These are phyloP conservation scores for Stramonita haemastoma DNA, from an alignment of 2,888 invertebrate species.

Conservation along the genomic window DNA sequence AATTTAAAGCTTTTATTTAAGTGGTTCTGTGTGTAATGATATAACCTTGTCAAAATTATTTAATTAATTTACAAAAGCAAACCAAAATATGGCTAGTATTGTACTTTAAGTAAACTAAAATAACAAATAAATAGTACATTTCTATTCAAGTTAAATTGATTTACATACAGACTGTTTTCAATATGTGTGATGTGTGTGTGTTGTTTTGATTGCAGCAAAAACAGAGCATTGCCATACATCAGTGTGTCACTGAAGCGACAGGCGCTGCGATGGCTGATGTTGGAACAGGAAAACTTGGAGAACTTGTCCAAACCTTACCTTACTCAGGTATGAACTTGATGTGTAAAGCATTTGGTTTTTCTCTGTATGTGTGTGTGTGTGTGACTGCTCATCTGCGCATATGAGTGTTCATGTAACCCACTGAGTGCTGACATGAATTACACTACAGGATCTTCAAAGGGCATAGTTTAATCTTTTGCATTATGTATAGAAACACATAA, in stretches of 20 bases:
- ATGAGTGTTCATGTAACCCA: not conserved
- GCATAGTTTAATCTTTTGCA: not conserved
- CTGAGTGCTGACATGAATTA: not conserved
- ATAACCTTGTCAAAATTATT: no score
- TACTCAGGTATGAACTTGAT: not conserved
- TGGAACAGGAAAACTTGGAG: conserved; percentile 34
- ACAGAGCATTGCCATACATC: conserved; percentile 28
- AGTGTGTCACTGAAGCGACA: conserved; percentile 27
- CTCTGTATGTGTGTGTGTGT: no score
- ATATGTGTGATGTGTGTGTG: not conserved
- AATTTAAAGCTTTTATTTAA: no score
- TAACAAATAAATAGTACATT: no score
- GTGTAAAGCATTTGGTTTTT: no score
- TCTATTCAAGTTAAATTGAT: no score
- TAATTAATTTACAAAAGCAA: no score
- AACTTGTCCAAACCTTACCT: conserved; percentile 33
- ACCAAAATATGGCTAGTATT: no score
- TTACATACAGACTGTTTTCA: no score
- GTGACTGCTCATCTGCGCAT: not conserved
- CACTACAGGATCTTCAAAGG: not conserved
- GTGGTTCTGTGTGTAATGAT: no score
- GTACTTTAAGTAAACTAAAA: no score
- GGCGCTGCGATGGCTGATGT: conserved; percentile 28
- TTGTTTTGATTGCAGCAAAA: conserved; percentile 2
- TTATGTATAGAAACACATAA: not conserved